Percentiles rank a stretch among this genome's conserved stretches.
Conservation (phyloP, 2,113 vertebrate genomes). For the Neogobius melanostomus region DNA sequence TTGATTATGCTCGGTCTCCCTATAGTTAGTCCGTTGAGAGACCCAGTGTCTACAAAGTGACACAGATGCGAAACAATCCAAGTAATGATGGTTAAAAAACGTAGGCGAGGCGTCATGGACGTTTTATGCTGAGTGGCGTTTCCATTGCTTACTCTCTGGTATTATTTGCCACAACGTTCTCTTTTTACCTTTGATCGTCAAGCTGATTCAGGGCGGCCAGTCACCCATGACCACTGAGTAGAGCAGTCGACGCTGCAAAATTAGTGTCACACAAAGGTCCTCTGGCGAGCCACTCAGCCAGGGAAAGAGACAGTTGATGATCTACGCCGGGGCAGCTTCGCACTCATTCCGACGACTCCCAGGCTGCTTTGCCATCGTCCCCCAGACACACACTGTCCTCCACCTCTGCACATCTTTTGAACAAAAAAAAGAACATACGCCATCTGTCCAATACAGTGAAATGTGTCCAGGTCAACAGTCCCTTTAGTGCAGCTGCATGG, state of each 20-base stretch:
- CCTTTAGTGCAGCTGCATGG: constrained; percentile 49
- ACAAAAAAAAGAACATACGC: constrained; percentile 57
- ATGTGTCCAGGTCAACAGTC: constrained; percentile 59
- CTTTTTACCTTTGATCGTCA: constrained; percentile 56
- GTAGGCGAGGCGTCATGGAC: not conserved
- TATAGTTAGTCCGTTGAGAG: constrained; percentile 10
- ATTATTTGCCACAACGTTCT: constrained; percentile 20
- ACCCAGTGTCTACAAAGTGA: constrained; percentile 12
- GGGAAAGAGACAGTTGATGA: constrained; percentile 56
- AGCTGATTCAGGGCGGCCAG: constrained; percentile 53
- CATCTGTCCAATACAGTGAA: constrained; percentile 60
- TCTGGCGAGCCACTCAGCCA: constrained; percentile 54
- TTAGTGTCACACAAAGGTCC: constrained; percentile 62
- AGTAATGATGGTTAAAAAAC: constrained; percentile 8
- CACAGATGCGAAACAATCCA: constrained; percentile 9
- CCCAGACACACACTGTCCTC: constrained; percentile 45
- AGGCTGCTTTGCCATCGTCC: constrained; percentile 32
- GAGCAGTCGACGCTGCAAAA: constrained; percentile 63
- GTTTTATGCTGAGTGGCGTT: not conserved
- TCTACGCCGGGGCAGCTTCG: constrained; percentile 39
- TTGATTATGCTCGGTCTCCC: constrained; percentile 36
- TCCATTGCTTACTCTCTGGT: constrained; percentile 1
- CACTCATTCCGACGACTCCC: constrained; percentile 57
- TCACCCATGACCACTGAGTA: constrained; percentile 59
- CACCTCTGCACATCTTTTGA: constrained; percentile 58